Percentiles rank a stretch among this genome's conserved stretches.
Conservation (phyloP, 2,113 vertebrate genomes). For the Cygnus buccinator region DNA sequence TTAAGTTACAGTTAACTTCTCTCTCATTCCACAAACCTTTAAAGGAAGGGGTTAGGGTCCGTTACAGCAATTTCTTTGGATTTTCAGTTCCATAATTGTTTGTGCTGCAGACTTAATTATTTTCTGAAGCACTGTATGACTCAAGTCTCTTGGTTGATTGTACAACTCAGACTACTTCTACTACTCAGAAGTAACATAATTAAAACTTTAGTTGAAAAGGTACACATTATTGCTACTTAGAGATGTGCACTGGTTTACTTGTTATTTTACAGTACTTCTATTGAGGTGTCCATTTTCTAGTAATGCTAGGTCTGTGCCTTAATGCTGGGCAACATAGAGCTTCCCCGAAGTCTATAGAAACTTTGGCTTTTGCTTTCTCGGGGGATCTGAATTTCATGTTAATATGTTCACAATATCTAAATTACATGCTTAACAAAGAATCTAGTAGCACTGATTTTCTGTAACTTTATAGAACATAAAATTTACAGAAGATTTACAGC, state of each 20-base stretch:
- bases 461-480: not conserved
- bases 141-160: not conserved
- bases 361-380: constrained; percentile 23
- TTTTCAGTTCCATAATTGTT: not conserved
- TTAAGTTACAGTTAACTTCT: not conserved
- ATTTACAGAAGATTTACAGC: not conserved
- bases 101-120: not conserved
- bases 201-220: not conserved
- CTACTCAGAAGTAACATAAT: not conserved
- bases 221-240: not conserved
- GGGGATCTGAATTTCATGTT: constrained; percentile 14
- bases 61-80: not conserved
- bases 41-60: not conserved
- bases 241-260: constrained; percentile 45
- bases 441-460: constrained; percentile 4
- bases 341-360: constrained; percentile 10
- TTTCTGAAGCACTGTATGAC: not conserved
- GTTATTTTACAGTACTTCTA: constrained; percentile 57
- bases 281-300: constrained; percentile 68
- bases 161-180: not conserved
- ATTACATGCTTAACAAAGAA: constrained; percentile 1
- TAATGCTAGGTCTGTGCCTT: constrained; percentile 39
- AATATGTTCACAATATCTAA: not conserved
- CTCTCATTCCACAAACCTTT: not conserved
- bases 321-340: constrained; percentile 41